A percentile compares a stretch with the other conserved stretches of the same genome.
These are phyloP conservation scores for Petroica traversi DNA, from an alignment of 2,113 vertebrate genomes.

Conservation along the genomic window DNA sequence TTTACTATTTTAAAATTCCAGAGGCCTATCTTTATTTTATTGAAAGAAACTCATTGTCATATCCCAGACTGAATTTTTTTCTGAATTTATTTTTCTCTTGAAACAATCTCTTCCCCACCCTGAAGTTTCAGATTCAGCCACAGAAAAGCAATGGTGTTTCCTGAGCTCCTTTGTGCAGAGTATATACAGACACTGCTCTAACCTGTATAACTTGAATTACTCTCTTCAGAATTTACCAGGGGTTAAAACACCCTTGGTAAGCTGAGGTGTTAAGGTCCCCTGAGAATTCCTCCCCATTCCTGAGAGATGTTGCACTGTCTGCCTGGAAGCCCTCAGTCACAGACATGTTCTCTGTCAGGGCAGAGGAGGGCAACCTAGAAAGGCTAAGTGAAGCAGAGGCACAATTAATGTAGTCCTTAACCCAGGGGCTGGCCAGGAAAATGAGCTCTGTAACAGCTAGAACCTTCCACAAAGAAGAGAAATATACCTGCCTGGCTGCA, in stretches of 20 bases:
- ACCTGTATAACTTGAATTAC: neutral
- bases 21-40: neutral
- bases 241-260: neutral
- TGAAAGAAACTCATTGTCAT: neutral
- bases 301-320: neutral
- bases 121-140: neutral
- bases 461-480: slow-evolving; percentile 15
- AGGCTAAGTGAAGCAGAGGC: neutral
- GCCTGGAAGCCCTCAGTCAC: neutral
- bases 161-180: neutral
- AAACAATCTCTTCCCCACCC: neutral
- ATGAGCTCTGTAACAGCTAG: slow-evolving; percentile 4
- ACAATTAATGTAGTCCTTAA: neutral
- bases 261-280: neutral
- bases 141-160: neutral
- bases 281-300: neutral
- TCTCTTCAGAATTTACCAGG: neutral
- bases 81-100: neutral
- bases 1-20: neutral
- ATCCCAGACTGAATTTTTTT: neutral
- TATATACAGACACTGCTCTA: neutral
- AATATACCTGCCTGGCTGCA: slow-evolving; percentile 26
- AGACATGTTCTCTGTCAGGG: neutral
- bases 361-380: neutral
- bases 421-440: neutral